Conservation (phyloP, 2,113 vertebrate species). For the Penelope pileata region DNA sequence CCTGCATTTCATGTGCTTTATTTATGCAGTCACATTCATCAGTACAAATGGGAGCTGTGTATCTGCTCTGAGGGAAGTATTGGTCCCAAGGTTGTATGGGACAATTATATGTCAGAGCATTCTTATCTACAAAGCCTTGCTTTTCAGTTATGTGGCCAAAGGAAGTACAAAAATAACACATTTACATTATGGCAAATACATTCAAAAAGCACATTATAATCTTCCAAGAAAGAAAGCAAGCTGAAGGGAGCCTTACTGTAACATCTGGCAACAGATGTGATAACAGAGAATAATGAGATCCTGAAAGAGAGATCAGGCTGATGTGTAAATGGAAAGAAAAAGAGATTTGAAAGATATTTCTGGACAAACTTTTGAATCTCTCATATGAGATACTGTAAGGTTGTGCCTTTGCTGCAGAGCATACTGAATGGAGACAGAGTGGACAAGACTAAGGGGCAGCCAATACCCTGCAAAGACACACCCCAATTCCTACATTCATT, state of each 20-base stretch:
- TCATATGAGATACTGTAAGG: not conserved
- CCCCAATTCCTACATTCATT: not conserved
- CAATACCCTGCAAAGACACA: not conserved
- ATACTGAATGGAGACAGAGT: not conserved
- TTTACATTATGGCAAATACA: not conserved
- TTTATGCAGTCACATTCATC: slow-evolving; percentile 13
- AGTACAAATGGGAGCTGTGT: not conserved
- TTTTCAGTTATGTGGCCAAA: slow-evolving; percentile 6
- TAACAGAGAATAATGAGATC: not conserved
- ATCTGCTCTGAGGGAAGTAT: not conserved
- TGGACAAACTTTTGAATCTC: not conserved
- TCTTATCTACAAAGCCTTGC: slow-evolving; percentile 30
- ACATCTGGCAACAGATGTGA: not conserved
- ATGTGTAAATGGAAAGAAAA: not conserved
- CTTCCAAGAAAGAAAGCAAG: not conserved
- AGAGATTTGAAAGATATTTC: not conserved
- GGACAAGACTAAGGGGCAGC: not conserved
- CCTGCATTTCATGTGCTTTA: not conserved
- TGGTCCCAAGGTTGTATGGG: not conserved
- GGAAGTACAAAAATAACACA: not conserved
- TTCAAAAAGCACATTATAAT: not conserved
- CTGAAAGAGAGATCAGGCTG: not conserved
- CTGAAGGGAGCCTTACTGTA: not conserved
- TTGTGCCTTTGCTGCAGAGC: not conserved
- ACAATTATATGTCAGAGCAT: not conserved